These are phyloP conservation scores for Pocillopora meandrina DNA, from an alignment of 92 coral and sea anemone genomes.

Conservation along the genomic window DNA sequence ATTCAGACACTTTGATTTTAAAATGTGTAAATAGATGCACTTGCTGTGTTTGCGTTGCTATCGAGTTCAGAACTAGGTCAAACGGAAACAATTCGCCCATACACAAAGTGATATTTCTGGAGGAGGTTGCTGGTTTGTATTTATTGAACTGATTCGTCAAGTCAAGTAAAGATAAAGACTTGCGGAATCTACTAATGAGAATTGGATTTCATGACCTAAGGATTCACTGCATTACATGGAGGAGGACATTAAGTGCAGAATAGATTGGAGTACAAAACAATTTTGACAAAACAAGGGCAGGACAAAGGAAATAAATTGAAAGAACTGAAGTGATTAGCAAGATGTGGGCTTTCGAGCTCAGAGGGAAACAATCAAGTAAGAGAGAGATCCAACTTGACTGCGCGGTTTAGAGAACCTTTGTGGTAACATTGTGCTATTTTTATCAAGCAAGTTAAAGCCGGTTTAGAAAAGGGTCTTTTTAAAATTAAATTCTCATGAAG, in stretches of 20 bases:
- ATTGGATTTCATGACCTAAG: background rate
- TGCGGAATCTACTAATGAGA: background rate
- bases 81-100: background rate
- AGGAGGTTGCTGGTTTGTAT: too few relatives aligned
- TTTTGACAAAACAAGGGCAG: conserved; percentile 9
- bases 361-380: background rate
- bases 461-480: too few relatives aligned
- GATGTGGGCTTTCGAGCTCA: too few relatives aligned
- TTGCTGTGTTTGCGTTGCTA: conserved; percentile 11
- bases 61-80: background rate
- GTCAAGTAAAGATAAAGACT: background rate
- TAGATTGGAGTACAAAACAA: background rate
- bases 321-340: conserved; percentile 1
- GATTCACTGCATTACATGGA: background rate
- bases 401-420: background rate
- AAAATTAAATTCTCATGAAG: conserved; percentile 1
- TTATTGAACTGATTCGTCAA: background rate
- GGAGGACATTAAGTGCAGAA: background rate
- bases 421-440: background rate
- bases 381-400: background rate
- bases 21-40: background rate
- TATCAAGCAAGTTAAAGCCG: background rate
- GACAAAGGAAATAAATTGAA: conserved; percentile 24
- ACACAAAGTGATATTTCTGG: background rate
- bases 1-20: conserved; percentile 1